A percentile compares a stretch with the other conserved stretches of the same genome.
Evolutionary conservation across 37 sponge, comb jelly and placozoan species (phyloP).

Genomic region (Tethya wilhelma): DNA sequence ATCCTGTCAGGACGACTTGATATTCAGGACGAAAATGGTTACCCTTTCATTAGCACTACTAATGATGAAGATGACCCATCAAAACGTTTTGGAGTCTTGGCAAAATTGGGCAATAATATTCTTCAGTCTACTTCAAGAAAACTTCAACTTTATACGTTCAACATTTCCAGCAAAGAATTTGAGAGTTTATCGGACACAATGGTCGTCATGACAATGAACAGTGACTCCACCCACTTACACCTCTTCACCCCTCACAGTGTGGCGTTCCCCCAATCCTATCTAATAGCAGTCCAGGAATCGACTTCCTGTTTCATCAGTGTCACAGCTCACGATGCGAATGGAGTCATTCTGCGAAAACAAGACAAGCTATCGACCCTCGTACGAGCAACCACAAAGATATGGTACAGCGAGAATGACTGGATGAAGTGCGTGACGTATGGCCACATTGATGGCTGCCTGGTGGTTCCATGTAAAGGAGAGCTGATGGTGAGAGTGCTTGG

Average conservation of each 20-base stretch:
- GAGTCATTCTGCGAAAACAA: not conserved
- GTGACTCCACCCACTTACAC: too few relatives aligned
- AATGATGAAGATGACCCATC: not conserved
- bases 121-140: not conserved
- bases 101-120: not conserved
- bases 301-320: not conserved
- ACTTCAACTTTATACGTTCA: not conserved
- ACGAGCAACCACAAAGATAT: not conserved
- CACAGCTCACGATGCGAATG: not conserved
- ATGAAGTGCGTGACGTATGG: not conserved
- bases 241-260: not conserved
- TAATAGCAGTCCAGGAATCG: not conserved
- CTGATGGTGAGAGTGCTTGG: too few relatives aligned
- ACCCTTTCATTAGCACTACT: not conserved
- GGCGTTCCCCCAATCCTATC: not conserved
- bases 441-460: not conserved
- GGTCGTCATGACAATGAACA: too few relatives aligned
- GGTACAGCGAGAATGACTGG: not conserved
- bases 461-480: not conserved
- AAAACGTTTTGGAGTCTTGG: not conserved
- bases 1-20: not conserved
- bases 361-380: not conserved
- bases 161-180: not conserved
- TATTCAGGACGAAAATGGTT: not conserved
- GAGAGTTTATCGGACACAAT: too few relatives aligned